Conservation (phyloP, 2,113 vertebrate species). For the Notothenia rossii region DNA sequence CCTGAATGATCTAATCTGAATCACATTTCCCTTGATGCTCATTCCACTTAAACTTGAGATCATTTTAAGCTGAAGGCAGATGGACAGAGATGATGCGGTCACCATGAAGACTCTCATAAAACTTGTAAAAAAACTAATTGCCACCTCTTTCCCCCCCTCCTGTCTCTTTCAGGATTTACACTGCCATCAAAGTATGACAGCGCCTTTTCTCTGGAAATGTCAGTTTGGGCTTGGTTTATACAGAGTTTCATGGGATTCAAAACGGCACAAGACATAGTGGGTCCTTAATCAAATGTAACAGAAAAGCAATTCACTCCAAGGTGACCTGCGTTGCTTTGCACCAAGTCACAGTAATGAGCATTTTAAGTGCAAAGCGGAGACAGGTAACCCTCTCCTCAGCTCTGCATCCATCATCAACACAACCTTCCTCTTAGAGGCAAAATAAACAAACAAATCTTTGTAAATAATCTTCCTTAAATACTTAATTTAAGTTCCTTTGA, state of each 20-base stretch:
- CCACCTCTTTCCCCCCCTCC: neutral
- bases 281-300: constrained; percentile 80
- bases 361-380: constrained; percentile 61
- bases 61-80: neutral
- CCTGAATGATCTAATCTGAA: constrained; percentile 10
- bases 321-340: constrained; percentile 75
- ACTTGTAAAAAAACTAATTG: constrained; percentile 26
- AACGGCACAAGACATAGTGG: constrained; percentile 78
- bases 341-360: constrained; percentile 72
- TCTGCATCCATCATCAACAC: constrained; percentile 42
- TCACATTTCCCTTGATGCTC: too few species aligned
- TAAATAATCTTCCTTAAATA: constrained; percentile 7
- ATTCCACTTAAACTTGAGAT: too few species aligned
- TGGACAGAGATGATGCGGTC: constrained; percentile 5
- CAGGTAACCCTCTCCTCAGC: constrained; percentile 59
- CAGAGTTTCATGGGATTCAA: constrained; percentile 70
- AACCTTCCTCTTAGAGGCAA: constrained; percentile 7
- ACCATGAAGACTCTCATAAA: constrained; percentile 51
- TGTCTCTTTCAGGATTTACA: constrained; percentile 58
- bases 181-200: constrained; percentile 60
- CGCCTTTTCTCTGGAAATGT: constrained; percentile 56
- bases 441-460: constrained; percentile 11
- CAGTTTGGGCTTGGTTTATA: constrained; percentile 51
- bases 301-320: constrained; percentile 81
- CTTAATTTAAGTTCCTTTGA: constrained; percentile 6